Evolutionary conservation across 2,797 vertebrate genomes (phyloP).

Genomic region (Anableps anableps): DNA sequence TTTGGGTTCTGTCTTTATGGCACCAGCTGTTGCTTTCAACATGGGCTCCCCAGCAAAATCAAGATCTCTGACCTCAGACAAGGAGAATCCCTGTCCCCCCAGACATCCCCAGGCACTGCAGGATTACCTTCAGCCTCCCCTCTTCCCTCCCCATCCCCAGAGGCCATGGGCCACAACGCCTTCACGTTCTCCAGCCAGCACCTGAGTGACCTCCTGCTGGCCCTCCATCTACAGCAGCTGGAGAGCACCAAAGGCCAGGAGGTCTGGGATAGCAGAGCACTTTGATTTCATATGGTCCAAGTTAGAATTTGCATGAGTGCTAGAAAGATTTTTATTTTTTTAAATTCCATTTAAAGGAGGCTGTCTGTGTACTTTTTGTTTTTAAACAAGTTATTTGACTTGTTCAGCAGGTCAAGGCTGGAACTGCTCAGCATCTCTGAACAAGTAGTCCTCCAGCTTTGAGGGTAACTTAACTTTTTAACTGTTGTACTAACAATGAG

Average conservation of each 20-base stretch:
- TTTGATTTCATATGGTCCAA: slow-evolving; percentile 18
- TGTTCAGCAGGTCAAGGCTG: slow-evolving; percentile 4
- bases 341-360: accelerated
- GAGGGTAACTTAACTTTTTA: background rate
- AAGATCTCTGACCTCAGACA: slow-evolving; percentile 14
- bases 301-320: accelerated
- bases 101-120: slow-evolving; percentile 31
- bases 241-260: slow-evolving; percentile 66
- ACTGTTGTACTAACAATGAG: background rate
- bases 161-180: slow-evolving; percentile 72
- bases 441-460: background rate
- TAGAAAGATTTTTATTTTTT: background rate
- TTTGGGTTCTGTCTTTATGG: slow-evolving; percentile 84
- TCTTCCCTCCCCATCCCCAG: slow-evolving; percentile 55
- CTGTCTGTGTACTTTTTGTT: slow-evolving; percentile 7
- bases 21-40: slow-evolving; percentile 83
- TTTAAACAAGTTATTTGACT: background rate
- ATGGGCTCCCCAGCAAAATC: slow-evolving; percentile 74
- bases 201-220: slow-evolving; percentile 79
- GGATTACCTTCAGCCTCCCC: slow-evolving; percentile 66
- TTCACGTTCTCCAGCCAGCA: slow-evolving; percentile 85
- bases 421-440: background rate
- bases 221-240: slow-evolving; percentile 80
- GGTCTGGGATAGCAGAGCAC: slow-evolving; percentile 60
- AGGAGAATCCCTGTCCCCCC: background rate